phyloP scores from a whole-genome alignment of 2,888 invertebrate genomes.

The Netelia melanura region DNA sequence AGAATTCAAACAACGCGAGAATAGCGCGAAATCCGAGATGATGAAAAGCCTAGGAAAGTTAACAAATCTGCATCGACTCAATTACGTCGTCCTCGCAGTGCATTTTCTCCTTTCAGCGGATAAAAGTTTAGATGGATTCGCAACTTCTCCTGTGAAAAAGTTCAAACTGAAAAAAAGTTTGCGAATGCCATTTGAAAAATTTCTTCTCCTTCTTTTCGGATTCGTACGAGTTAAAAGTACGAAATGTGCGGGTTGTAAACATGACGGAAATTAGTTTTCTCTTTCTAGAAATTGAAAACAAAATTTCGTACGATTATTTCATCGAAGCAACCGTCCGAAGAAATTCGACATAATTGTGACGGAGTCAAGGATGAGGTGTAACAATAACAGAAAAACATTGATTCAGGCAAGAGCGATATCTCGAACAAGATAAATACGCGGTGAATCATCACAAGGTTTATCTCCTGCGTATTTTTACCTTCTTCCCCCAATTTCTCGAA shows the following conservation, averaged over 20 bases:
- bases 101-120: background rate
- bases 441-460: conserved; percentile 11
- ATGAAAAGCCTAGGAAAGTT: conserved; percentile 8
- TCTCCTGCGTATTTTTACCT: conserved; percentile 19
- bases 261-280: background rate
- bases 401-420: conserved; percentile 15
- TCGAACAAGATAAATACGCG: conserved; percentile 34
- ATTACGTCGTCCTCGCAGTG: background rate
- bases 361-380: background rate
- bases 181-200: background rate
- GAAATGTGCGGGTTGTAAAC: background rate
- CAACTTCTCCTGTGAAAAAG: background rate
- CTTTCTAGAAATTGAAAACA: background rate
- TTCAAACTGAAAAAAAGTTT: background rate
- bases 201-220: background rate
- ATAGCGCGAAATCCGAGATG: background rate
- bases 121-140: conserved; percentile 8
- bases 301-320: background rate
- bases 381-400: conserved; percentile 51
- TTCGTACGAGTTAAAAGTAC: background rate
- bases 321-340: background rate
- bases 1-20: background rate
- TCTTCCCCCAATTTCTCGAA: conserved; percentile 8
- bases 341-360: conserved; percentile 19
- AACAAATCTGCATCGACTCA: conserved; percentile 1